Conservation (phyloP, 2,797 vertebrate species). For the Apodemus agrarius region DNA sequence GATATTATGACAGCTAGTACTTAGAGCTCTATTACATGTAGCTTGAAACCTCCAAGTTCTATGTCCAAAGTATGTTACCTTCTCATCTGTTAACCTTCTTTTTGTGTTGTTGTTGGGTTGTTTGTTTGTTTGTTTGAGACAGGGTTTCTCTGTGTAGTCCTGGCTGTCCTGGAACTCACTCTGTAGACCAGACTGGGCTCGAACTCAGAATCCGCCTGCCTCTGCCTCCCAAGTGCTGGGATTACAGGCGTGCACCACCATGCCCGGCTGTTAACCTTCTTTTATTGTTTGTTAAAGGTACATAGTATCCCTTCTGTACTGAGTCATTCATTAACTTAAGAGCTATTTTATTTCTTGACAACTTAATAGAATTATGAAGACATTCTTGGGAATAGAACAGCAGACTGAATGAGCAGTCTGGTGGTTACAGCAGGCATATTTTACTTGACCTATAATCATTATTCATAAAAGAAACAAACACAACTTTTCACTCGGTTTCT, state of each 20-base stretch:
- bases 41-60: background rate
- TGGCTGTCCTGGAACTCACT: too few relatives aligned
- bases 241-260: too few relatives aligned
- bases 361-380: background rate
- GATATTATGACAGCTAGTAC: background rate
- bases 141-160: too few relatives aligned
- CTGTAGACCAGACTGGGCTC: too few relatives aligned
- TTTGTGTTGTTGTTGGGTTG: too few relatives aligned
- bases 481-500: background rate
- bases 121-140: too few relatives aligned
- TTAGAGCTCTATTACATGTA: background rate
- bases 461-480: background rate
- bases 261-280: background rate
- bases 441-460: conserved; percentile 14
- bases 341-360: conserved; percentile 25
- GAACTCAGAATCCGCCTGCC: too few relatives aligned
- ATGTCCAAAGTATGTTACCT: background rate
- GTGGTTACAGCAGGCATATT: background rate
- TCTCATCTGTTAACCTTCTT: background rate
- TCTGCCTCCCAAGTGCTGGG: too few relatives aligned
- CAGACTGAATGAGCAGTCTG: background rate
- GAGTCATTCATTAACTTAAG: conserved; percentile 42
- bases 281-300: conserved; percentile 28
- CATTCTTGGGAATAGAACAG: background rate
- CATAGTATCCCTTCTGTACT: background rate